Percentiles rank a stretch among this genome's conserved stretches.
These are phyloP conservation scores for Triplophysa rosa DNA, from an alignment of 2,113 vertebrate genomes.

Conservation along the genomic window DNA sequence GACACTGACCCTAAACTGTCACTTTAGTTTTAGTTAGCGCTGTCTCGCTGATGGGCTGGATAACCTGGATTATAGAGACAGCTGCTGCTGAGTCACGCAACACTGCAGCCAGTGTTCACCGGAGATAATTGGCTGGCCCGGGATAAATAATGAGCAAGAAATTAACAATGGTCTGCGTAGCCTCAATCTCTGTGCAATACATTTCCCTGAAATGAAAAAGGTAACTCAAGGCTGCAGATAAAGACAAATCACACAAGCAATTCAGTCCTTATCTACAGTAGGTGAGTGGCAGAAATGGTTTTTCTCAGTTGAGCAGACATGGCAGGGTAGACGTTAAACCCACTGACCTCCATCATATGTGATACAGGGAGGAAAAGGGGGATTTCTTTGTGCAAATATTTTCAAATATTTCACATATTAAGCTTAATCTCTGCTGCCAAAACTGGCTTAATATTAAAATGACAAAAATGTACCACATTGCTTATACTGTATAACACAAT, in stretches of 20 bases:
- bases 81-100: slow-evolving; percentile 62
- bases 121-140: slow-evolving; percentile 45
- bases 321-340: slow-evolving; percentile 8
- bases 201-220: not conserved
- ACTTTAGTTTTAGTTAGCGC: slow-evolving; percentile 52
- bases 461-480: not conserved
- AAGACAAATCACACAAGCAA: not conserved
- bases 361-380: not conserved
- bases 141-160: slow-evolving; percentile 42
- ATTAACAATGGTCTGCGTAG: slow-evolving; percentile 26
- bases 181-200: not conserved
- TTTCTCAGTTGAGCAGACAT: not conserved
- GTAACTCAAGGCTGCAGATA: not conserved
- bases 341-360: not conserved
- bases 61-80: slow-evolving; percentile 63
- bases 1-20: slow-evolving; percentile 51
- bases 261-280: not conserved
- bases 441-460: not conserved
- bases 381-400: not conserved
- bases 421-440: not conserved
- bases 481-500: not conserved
- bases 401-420: slow-evolving; percentile 46
- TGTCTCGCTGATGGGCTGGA: slow-evolving; percentile 56
- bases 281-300: not conserved
- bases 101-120: slow-evolving; percentile 37